Conservation (phyloP, 1,140 invertebrate species). For the Mercenaria mercenaria region DNA sequence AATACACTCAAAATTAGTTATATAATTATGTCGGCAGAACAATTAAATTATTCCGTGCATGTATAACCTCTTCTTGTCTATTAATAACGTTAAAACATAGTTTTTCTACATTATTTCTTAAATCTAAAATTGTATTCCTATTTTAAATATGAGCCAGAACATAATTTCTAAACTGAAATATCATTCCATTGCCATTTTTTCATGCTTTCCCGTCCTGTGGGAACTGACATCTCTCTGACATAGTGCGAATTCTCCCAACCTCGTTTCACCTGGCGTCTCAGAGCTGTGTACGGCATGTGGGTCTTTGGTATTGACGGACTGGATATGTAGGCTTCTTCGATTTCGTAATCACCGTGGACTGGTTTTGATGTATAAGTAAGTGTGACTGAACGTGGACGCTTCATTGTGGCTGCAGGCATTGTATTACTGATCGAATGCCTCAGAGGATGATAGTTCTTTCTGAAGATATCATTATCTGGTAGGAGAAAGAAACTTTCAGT, state of each 20-base stretch:
- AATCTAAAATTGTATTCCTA: too few relatives aligned
- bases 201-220: conserved; percentile 80
- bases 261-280: conserved; percentile 76
- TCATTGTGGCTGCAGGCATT: conserved; percentile 82
- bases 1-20: too few relatives aligned
- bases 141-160: too few relatives aligned
- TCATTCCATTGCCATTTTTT: conserved; percentile 83
- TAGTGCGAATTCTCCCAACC: conserved; percentile 82
- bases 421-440: conserved; percentile 76
- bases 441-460: conserved; percentile 70
- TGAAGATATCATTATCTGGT: conserved; percentile 59
- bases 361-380: conserved; percentile 74
- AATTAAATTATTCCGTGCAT: too few relatives aligned
- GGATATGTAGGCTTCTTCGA: conserved; percentile 78
- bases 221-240: conserved; percentile 81
- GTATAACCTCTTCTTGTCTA: too few relatives aligned
- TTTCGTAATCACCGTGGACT: conserved; percentile 77
- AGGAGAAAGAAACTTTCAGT: background rate
- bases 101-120: too few relatives aligned
- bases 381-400: conserved; percentile 71
- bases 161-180: conserved; percentile 76
- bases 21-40: too few relatives aligned
- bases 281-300: conserved; percentile 84
- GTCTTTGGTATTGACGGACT: conserved; percentile 82
- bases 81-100: too few relatives aligned